phyloP scores from a whole-genome alignment of 2,113 vertebrate genomes.

The Motacilla alba region DNA sequence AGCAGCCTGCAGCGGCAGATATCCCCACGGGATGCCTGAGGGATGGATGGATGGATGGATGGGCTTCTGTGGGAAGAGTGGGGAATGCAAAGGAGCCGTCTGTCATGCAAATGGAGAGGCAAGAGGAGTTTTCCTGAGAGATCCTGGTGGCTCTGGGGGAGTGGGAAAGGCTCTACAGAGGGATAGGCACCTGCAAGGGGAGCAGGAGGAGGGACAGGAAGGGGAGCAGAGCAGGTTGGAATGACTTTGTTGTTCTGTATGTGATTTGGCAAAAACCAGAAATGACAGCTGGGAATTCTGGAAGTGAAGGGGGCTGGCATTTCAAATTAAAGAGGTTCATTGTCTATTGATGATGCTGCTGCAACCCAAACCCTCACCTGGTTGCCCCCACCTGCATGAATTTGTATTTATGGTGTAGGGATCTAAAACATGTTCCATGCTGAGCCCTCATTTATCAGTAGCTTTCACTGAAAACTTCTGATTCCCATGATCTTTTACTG shows the following conservation, averaged over 20 bases:
- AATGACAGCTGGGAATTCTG: neutral
- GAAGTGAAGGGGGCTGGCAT: neutral
- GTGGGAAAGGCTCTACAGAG: neutral
- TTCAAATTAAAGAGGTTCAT: neutral
- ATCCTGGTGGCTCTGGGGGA: neutral
- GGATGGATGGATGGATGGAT: neutral
- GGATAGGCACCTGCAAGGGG: neutral
- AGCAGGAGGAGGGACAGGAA: neutral
- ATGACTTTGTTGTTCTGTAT: neutral
- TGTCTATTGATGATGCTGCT: neutral
- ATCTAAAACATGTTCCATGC: neutral
- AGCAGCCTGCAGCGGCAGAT: neutral
- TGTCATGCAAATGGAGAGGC: neutral
- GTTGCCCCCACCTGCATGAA: neutral
- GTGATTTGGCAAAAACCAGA: neutral
- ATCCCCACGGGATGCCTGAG: neutral
- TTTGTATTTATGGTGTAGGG: neutral
- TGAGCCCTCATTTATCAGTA: neutral
- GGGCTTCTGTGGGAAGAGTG: neutral
- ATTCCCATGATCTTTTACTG: neutral
- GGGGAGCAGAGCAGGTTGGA: neutral
- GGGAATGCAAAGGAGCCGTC: neutral
- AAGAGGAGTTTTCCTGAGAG: neutral
- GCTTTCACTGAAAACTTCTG: neutral
- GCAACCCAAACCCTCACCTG: neutral